A percentile compares a stretch with the other conserved stretches of the same genome.
These are phyloP conservation scores for Falco cherrug DNA, from an alignment of 2,797 vertebrate genomes.

Conservation along the genomic window DNA sequence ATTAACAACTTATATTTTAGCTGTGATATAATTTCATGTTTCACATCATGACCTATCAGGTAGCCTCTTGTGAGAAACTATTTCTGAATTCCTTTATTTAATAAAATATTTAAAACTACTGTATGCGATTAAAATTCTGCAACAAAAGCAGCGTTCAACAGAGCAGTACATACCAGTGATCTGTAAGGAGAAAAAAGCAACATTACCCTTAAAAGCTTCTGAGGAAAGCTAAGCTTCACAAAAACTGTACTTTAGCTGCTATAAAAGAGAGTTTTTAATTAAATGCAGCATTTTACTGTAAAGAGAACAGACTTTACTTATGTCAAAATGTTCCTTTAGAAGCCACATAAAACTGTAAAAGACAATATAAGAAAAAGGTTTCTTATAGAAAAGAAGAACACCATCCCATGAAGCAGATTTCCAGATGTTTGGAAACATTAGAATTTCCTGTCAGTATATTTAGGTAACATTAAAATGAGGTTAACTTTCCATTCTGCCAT, in stretches of 20 bases:
- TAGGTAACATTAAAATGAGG: constrained; percentile 77
- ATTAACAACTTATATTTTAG: background rate
- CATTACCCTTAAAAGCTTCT: constrained; percentile 37
- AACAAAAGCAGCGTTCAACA: background rate
- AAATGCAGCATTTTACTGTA: constrained; percentile 64
- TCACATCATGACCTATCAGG: background rate
- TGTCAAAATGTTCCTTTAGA: constrained; percentile 71
- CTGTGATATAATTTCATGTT: background rate
- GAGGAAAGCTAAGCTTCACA: constrained; percentile 32
- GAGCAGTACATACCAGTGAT: background rate
- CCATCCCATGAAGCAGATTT: constrained; percentile 71
- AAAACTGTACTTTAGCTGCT: constrained; percentile 58
- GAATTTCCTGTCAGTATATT: constrained; percentile 78
- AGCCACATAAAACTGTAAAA: constrained; percentile 69
- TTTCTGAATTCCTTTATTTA: constrained; percentile 42
- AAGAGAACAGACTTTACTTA: constrained; percentile 59
- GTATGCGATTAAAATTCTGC: background rate
- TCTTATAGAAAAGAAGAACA: constrained; percentile 69
- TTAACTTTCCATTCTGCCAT: constrained; percentile 78
- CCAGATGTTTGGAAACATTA: constrained; percentile 80
- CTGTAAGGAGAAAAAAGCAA: constrained; percentile 1
- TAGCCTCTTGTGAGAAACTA: constrained; percentile 15
- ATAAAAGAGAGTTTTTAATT: constrained; percentile 69
- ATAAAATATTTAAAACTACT: constrained; percentile 1
- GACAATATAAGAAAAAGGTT: constrained; percentile 67